A percentile compares a stretch with the other conserved stretches of the same genome.
phyloP scores from a whole-genome alignment of 2,113 vertebrate species.

The Melanocharis versteri region DNA sequence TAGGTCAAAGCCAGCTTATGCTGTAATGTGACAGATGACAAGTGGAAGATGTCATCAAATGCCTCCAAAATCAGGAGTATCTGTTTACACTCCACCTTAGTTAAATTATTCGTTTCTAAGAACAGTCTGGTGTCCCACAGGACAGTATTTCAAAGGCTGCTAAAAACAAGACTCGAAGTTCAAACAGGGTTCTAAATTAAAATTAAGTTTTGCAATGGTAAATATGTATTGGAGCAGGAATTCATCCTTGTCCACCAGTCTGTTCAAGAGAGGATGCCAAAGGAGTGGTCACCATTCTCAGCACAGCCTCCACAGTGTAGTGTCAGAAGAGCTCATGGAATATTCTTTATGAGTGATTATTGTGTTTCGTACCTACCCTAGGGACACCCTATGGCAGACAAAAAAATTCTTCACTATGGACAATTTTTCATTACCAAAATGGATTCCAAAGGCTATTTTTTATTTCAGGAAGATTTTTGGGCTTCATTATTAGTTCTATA shows the following conservation, averaged over 20 bases:
- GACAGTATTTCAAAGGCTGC: background rate
- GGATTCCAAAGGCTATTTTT: slow-evolving; percentile 23
- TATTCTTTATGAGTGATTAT: background rate
- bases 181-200: background rate
- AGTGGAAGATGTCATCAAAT: slow-evolving; percentile 20
- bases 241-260: background rate
- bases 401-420: background rate
- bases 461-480: background rate
- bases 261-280: background rate
- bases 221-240: background rate
- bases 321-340: background rate
- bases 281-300: background rate
- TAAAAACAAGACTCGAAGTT: background rate
- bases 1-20: background rate
- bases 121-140: background rate
- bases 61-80: background rate
- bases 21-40: background rate
- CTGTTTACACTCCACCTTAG: slow-evolving; percentile 2
- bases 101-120: background rate
- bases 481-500: background rate
- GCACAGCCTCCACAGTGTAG: background rate
- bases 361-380: background rate
- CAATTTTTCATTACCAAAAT: background rate
- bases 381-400: background rate
- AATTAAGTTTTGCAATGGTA: background rate